Conservation (phyloP, 2,113 vertebrate species). For the Crotalus helleri region DNA sequence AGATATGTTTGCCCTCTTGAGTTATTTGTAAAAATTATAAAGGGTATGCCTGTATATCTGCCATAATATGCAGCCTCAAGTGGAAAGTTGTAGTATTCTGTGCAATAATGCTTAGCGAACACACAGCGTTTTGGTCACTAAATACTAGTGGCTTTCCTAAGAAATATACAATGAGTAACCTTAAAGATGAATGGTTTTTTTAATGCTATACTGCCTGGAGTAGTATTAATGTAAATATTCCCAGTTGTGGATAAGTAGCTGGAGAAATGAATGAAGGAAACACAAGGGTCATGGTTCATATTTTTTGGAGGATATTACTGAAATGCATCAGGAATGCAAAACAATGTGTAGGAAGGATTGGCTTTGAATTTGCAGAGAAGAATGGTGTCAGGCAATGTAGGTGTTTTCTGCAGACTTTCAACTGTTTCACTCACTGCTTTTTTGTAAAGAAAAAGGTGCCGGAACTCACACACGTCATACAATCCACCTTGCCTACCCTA, state of each 20-base stretch:
- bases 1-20: background rate
- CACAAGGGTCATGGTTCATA: background rate
- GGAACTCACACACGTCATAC: too few relatives aligned
- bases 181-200: background rate
- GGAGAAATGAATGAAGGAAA: background rate
- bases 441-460: too few relatives aligned
- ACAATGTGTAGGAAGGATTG: background rate
- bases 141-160: slow-evolving; percentile 20
- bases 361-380: background rate
- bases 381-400: background rate
- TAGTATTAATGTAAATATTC: background rate
- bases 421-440: background rate
- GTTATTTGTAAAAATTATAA: background rate
- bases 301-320: background rate
- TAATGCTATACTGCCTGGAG: background rate
- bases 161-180: background rate
- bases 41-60: background rate
- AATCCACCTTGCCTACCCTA: too few relatives aligned
- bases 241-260: background rate
- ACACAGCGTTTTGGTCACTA: slow-evolving; percentile 38
- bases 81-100: slow-evolving; percentile 25
- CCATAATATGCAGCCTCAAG: slow-evolving; percentile 47
- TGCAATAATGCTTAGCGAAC: slow-evolving; percentile 36
- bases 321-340: background rate
- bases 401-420: background rate